These are phyloP conservation scores for Crossaster papposus DNA, from an alignment of 53 echinoderm and acorn worm species.

Conservation along the genomic window DNA sequence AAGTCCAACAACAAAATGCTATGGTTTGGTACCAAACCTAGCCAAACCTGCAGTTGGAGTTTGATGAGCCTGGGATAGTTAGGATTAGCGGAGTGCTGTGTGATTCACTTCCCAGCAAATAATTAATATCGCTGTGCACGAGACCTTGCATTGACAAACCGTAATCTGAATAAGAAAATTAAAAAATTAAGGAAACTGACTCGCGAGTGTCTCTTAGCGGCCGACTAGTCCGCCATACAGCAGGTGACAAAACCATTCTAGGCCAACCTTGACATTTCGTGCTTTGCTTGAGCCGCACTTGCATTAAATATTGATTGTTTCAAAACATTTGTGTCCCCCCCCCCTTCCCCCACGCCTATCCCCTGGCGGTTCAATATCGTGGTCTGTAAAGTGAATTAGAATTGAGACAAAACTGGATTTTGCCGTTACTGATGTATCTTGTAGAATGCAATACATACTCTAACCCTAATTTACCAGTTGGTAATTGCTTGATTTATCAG, in stretches of 20 bases:
- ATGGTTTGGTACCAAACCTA: no score
- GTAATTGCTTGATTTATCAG: no score
- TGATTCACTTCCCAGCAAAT: background rate
- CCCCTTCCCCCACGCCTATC: background rate
- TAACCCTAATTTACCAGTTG: no score
- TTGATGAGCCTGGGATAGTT: no score
- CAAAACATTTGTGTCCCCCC: no score
- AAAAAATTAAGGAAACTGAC: background rate
- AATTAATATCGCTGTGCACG: background rate
- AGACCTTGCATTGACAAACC: background rate
- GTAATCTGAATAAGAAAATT: conserved; percentile 10
- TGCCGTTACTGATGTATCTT: background rate
- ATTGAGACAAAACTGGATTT: background rate
- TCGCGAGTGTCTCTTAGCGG: background rate
- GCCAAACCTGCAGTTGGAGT: no score
- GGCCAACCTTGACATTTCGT: conserved; percentile 33
- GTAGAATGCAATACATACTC: no score
- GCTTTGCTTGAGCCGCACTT: conserved; percentile 10
- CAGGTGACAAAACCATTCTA: conserved; percentile 56
- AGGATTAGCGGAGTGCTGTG: background rate
- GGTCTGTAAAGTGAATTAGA: conserved; percentile 16
- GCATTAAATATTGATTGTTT: conserved; percentile 43
- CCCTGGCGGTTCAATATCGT: background rate
- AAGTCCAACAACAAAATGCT: no score
- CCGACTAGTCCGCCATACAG: background rate